Conservation (phyloP, 2,797 vertebrate species). For the Cuniculus paca region DNA sequence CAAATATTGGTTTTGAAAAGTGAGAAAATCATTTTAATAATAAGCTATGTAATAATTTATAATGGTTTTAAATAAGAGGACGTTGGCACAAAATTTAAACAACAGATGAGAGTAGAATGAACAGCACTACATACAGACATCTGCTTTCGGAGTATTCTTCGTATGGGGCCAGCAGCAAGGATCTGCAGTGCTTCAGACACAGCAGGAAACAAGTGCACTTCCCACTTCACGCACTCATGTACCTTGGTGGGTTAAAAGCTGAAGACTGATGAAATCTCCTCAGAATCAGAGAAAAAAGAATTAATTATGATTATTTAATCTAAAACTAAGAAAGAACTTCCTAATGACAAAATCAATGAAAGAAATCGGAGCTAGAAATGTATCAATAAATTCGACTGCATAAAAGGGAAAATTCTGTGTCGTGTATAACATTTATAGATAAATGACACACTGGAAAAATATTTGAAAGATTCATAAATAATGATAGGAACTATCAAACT, state of each 20-base stretch:
- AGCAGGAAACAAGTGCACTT: neutral
- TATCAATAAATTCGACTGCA: neutral
- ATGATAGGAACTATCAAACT: conserved; percentile 7
- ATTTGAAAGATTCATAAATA: conserved; percentile 62
- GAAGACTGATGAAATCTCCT: neutral
- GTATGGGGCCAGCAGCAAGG: neutral
- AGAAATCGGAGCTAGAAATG: neutral
- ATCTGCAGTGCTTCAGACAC: neutral
- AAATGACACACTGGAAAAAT: conserved; percentile 5
- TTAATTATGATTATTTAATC: neutral
- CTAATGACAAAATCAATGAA: neutral
- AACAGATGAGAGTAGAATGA: neutral
- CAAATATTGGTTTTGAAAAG: neutral
- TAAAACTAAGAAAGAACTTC: conserved; percentile 16
- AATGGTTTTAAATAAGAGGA: neutral
- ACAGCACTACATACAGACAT: neutral
- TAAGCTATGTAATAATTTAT: neutral
- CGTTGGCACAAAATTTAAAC: neutral
- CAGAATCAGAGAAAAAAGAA: neutral
- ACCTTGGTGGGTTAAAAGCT: neutral
- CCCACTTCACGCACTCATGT: neutral
- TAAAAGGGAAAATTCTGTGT: conserved; percentile 12
- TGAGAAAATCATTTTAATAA: neutral
- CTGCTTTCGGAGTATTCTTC: neutral
- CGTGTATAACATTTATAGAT: conserved; percentile 9